Base-by-base conservation (phyloP, 2,888 invertebrate species). In the Tromatobia lineatoria region DNA sequence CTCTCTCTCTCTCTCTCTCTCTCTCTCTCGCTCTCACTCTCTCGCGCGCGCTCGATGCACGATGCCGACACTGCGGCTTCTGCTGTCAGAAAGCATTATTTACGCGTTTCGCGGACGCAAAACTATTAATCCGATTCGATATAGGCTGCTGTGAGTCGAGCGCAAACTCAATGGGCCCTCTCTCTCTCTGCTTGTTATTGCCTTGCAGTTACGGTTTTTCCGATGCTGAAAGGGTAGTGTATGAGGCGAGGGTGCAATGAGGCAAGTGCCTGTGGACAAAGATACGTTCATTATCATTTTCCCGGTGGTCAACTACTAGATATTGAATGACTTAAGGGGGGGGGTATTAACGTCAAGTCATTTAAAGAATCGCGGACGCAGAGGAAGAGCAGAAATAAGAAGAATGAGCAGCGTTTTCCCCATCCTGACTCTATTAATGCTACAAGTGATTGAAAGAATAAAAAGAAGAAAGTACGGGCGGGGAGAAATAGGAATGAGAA, bases 51-150 rank as follows among this genome's bases (percentile, higher is more conserved):
- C 45, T 61, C 34, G 47, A 50, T 69, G 25, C 34, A 54, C 70
- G 70, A 54, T 71, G 73, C 59, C 73, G 59, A 73, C 73, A 54
- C 47, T 59, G 59, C 59, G 45, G 73, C 59, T 66, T 54, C 88
- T 86, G 86, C 89, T 89, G 90, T 89, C 90, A 89, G 88, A 67
- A 70, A 82, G 89, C 88, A 89, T 90, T 90, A 90, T 90, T 90
- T 89, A 90, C 90, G 90, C 87, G 87, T 89, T 90, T 89, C 89
- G 88, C 90, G 89, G 89, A 86, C 86, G 89, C 86, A 25, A 59
- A 86, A 87, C 89, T 90, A 90, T 89, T 89, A 89, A 90, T 89
- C 89, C 89, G 85, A 81, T 81, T 85, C 88, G 89, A 88, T 88
- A 87, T 89, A 87, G 88, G 86, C 71, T 54, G 47, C 20, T 11